Conservation (phyloP, 2,113 vertebrate species). For the Rhodinocichla rosea region DNA sequence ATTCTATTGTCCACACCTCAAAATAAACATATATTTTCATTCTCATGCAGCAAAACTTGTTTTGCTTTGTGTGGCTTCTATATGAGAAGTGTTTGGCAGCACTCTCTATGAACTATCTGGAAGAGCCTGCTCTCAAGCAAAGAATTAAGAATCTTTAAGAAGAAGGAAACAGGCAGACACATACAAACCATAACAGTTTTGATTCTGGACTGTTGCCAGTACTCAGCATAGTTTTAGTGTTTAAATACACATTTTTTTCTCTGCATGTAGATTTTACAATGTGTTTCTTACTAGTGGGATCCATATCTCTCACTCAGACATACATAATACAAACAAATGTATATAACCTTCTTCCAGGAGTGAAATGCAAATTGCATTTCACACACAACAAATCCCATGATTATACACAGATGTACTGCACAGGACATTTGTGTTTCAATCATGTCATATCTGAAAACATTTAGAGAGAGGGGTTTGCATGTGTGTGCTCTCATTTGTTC, state of each 20-base stretch:
- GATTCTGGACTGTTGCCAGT: background rate
- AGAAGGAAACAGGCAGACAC: background rate
- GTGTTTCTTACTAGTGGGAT: background rate
- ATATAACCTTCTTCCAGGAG: background rate
- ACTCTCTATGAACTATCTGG: background rate
- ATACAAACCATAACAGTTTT: background rate
- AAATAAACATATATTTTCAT: background rate
- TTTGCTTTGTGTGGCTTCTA: background rate
- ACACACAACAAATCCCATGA: constrained; percentile 2
- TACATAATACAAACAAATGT: background rate
- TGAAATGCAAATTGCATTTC: constrained; percentile 36
- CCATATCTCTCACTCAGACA: background rate
- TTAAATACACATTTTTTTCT: background rate
- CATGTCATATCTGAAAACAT: background rate
- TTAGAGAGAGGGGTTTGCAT: background rate
- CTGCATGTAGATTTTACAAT: background rate
- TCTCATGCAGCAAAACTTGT: background rate
- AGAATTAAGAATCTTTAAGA: background rate
- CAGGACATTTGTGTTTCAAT: background rate
- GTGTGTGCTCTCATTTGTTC: background rate
- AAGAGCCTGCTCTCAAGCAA: background rate
- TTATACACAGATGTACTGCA: background rate
- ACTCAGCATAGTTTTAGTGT: background rate
- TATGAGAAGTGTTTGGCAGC: background rate
- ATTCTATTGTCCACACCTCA: background rate